phyloP scores from a whole-genome alignment of 2,113 vertebrate species.

The Vireo altiloquus region DNA sequence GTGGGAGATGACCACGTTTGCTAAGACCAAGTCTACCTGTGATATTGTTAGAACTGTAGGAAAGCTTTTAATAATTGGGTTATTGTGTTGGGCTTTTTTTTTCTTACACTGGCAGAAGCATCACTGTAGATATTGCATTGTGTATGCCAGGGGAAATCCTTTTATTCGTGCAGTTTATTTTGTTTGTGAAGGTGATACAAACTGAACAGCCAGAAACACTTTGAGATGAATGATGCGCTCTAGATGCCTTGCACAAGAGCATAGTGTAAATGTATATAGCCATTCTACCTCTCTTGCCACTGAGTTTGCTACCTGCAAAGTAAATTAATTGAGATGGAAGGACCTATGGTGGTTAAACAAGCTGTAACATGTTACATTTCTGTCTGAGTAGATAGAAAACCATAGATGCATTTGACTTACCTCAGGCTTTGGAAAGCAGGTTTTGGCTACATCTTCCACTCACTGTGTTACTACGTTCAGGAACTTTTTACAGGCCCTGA shows the following conservation, averaged over 20 bases:
- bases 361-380: not conserved
- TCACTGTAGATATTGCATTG: not conserved
- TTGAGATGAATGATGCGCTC: not conserved
- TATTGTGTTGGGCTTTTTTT: not conserved
- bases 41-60: not conserved
- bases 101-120: not conserved
- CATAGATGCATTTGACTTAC: not conserved
- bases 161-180: not conserved
- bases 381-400: not conserved
- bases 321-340: not conserved
- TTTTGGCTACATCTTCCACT: not conserved
- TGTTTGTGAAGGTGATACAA: not conserved
- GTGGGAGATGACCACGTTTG: not conserved
- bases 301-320: not conserved
- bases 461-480: not conserved
- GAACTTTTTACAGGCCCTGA: not conserved
- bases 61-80: not conserved
- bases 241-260: not conserved
- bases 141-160: not conserved
- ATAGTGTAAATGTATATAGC: not conserved
- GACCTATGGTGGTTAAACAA: not conserved
- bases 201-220: not conserved
- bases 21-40: not conserved
- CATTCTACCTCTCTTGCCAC: not conserved
- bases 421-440: not conserved